Conservation (phyloP, 2,113 vertebrate genomes). For the Catagonus wagneri region DNA sequence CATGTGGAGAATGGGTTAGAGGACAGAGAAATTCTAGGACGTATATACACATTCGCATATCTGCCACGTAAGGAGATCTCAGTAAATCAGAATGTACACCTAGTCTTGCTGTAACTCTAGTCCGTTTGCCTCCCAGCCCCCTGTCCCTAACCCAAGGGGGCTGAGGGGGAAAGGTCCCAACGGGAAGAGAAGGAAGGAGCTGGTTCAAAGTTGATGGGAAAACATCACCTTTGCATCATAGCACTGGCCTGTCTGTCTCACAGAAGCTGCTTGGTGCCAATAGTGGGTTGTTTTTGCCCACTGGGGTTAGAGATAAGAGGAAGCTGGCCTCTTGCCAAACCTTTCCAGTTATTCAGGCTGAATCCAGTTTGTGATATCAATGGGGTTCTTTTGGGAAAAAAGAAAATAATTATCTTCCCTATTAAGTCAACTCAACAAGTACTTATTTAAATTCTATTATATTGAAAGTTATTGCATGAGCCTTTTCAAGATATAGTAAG, state of each 20-base stretch:
- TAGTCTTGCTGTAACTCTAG: too few relatives aligned
- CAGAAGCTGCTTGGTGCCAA: neutral
- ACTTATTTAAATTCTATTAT: neutral
- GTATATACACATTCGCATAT: rapidly evolving
- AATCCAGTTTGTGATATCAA: slow-evolving; percentile 37
- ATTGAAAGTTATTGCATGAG: neutral
- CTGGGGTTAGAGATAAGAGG: slow-evolving; percentile 51
- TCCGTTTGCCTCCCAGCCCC: neutral
- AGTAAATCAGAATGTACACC: neutral
- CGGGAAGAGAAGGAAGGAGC: neutral
- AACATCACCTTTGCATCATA: neutral
- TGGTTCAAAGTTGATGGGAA: neutral
- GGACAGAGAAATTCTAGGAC: neutral
- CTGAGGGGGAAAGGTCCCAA: neutral
- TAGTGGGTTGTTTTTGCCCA: slow-evolving; percentile 36
- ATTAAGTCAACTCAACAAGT: slow-evolving; percentile 25
- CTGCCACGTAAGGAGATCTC: neutral
- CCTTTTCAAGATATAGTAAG: neutral
- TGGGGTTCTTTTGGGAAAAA: neutral
- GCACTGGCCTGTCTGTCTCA: neutral
- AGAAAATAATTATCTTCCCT: slow-evolving; percentile 4
- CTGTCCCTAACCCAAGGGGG: neutral
- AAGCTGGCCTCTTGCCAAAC: neutral
- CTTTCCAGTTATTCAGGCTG: slow-evolving; percentile 60
- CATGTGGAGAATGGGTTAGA: neutral